phyloP scores from a whole-genome alignment of 2,888 invertebrate genomes.

The Trissoscelio sp. region DNA sequence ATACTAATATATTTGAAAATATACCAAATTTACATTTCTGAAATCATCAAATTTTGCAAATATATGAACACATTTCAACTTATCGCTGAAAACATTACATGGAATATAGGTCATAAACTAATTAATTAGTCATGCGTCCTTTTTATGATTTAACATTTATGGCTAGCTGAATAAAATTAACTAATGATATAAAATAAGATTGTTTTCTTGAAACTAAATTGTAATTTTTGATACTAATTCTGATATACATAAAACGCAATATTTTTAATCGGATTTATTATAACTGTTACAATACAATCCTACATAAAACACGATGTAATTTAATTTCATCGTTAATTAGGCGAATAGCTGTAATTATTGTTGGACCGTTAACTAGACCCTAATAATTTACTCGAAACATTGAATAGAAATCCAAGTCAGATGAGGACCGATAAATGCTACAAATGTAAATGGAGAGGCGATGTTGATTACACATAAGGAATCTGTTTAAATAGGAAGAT shows the following conservation, averaged over 20 bases:
- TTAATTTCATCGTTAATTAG: conserved; percentile 8
- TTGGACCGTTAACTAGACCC: conserved; percentile 13
- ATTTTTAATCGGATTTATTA: too few relatives aligned
- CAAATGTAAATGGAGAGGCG: conserved; percentile 39
- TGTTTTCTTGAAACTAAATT: background rate
- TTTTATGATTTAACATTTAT: too few relatives aligned
- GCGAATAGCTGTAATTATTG: conserved; percentile 13
- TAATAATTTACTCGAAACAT: conserved; percentile 31
- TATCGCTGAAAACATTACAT: background rate
- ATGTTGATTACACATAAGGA: conserved; percentile 44
- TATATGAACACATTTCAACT: background rate
- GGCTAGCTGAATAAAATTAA: background rate
- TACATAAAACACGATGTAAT: background rate
- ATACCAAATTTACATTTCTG: background rate
- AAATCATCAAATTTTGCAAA: background rate
- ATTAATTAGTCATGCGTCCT: conserved; percentile 3
- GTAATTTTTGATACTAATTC: too few relatives aligned
- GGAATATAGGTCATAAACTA: background rate
- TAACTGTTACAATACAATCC: too few relatives aligned
- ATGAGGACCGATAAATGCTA: conserved; percentile 27
- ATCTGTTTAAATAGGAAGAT: conserved; percentile 50
- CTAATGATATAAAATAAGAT: background rate
- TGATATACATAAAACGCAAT: too few relatives aligned
- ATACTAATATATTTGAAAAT: background rate
- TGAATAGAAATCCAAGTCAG: conserved; percentile 30